Percentiles rank a stretch among this genome's conserved stretches.
These are phyloP conservation scores for Andrena fulva DNA, from an alignment of 2,888 invertebrate species.

Conservation along the genomic window DNA sequence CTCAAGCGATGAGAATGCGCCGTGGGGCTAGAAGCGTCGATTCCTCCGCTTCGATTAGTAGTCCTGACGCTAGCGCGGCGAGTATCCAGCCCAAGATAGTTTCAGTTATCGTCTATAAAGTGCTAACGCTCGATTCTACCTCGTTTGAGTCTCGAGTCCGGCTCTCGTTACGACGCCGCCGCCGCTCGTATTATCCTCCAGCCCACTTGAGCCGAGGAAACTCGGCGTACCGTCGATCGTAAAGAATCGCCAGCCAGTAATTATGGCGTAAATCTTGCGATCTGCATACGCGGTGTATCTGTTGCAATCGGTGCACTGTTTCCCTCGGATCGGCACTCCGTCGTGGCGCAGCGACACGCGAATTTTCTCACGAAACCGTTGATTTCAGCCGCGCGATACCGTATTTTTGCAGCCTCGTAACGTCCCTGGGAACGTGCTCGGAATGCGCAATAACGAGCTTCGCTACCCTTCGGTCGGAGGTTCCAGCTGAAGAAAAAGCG, in stretches of 20 bases:
- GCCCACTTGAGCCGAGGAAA: slow-evolving; percentile 9
- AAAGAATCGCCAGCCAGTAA: slow-evolving; percentile 23
- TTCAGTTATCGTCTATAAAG: slow-evolving; percentile 69
- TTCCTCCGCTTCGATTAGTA: slow-evolving; percentile 68
- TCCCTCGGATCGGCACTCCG: too few species aligned
- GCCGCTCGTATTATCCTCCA: slow-evolving; percentile 31
- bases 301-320: neutral
- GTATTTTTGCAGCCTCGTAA: slow-evolving; percentile 6
- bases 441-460: neutral
- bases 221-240: neutral
- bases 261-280: slow-evolving; percentile 38
- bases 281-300: neutral
- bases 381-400: slow-evolving; percentile 6
- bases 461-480: neutral
- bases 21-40: slow-evolving; percentile 58
- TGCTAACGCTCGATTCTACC: slow-evolving; percentile 60
- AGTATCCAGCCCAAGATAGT: slow-evolving; percentile 45
- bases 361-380: slow-evolving; percentile 28
- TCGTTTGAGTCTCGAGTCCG: slow-evolving; percentile 41
- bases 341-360: neutral
- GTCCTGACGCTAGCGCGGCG: slow-evolving; percentile 46
- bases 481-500: neutral
- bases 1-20: slow-evolving; percentile 65
- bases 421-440: neutral
- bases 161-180: slow-evolving; percentile 48